phyloP scores from a whole-genome alignment of 2,888 invertebrate genomes.

The Cotesia congregata region DNA sequence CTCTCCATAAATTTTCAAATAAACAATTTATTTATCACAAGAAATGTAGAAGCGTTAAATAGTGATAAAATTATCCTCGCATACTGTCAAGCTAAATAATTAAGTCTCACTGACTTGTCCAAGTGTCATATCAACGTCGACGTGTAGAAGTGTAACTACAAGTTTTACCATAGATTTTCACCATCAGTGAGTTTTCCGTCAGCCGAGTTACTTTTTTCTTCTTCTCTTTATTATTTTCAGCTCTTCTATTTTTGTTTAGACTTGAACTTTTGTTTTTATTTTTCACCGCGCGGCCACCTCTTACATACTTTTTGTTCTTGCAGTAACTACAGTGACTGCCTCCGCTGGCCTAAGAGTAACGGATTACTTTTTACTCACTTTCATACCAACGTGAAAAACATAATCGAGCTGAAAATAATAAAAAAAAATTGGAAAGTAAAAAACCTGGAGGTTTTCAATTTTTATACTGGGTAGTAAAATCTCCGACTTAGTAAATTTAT shows the following conservation, averaged over 20 bases:
- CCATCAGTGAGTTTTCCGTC: slow-evolving; percentile 47
- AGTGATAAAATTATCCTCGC: slow-evolving; percentile 4
- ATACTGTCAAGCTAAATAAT: background rate
- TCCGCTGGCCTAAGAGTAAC: background rate
- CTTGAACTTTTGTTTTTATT: slow-evolving; percentile 35
- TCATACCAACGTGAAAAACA: background rate
- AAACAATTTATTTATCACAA: background rate
- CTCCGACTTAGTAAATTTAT: too few species aligned
- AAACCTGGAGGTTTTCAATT: background rate
- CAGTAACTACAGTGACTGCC: slow-evolving; percentile 5
- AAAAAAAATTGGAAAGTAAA: background rate
- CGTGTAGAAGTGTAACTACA: slow-evolving; percentile 35
- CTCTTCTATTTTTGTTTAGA: background rate
- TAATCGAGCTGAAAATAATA: background rate
- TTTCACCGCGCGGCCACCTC: slow-evolving; percentile 35
- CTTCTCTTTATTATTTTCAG: slow-evolving; percentile 28
- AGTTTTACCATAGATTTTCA: slow-evolving; percentile 52
- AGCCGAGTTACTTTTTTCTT: slow-evolving; percentile 41
- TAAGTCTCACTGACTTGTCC: slow-evolving; percentile 39
- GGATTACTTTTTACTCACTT: background rate
- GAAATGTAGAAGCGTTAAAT: background rate
- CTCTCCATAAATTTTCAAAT: too few species aligned
- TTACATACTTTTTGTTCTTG: slow-evolving; percentile 22
- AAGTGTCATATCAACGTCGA: slow-evolving; percentile 45
- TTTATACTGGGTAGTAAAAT: background rate